These are phyloP conservation scores for Mastacembelus armatus DNA, from an alignment of 2,797 vertebrate genomes.

Conservation along the genomic window DNA sequence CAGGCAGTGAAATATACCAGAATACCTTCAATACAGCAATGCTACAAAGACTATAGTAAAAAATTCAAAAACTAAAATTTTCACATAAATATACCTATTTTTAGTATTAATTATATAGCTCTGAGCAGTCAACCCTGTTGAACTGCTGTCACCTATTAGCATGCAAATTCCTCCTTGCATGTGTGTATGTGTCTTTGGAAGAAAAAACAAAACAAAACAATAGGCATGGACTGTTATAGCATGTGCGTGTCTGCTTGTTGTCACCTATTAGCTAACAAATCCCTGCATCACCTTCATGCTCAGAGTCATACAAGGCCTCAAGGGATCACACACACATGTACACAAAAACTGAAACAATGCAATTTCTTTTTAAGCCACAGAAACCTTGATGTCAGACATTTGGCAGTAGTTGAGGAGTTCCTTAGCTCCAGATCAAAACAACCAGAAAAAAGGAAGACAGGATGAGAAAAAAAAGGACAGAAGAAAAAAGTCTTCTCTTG, in stretches of 20 bases:
- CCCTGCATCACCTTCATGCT: conserved; percentile 56
- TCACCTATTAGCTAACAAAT: conserved; percentile 71
- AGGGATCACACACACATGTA: conserved; percentile 31
- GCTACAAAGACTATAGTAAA: too few relatives aligned
- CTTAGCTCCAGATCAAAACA: conserved; percentile 70
- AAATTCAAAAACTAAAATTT: too few relatives aligned
- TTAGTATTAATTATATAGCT: conserved; percentile 47
- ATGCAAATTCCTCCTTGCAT: conserved; percentile 31
- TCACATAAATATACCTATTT: too few relatives aligned
- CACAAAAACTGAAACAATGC: conserved; percentile 45
- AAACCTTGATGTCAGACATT: conserved; percentile 69
- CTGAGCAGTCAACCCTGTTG: conserved; percentile 23
- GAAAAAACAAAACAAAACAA: conserved; percentile 12
- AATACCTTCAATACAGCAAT: not conserved
- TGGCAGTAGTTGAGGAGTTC: conserved; percentile 71
- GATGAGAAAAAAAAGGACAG: conserved; percentile 39
- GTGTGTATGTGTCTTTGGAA: conserved; percentile 9
- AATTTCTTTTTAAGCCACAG: conserved; percentile 64
- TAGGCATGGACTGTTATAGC: conserved; percentile 13
- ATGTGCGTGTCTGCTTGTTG: conserved; percentile 42
- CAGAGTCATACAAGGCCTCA: conserved; percentile 54
- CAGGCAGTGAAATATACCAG: not conserved
- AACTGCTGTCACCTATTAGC: conserved; percentile 38
- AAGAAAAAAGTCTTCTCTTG: conserved; percentile 58
- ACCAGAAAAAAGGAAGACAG: conserved; percentile 13